These are phyloP conservation scores for Ctenopoma multispine DNA, from an alignment of 2,797 vertebrate genomes.

Conservation along the genomic window DNA sequence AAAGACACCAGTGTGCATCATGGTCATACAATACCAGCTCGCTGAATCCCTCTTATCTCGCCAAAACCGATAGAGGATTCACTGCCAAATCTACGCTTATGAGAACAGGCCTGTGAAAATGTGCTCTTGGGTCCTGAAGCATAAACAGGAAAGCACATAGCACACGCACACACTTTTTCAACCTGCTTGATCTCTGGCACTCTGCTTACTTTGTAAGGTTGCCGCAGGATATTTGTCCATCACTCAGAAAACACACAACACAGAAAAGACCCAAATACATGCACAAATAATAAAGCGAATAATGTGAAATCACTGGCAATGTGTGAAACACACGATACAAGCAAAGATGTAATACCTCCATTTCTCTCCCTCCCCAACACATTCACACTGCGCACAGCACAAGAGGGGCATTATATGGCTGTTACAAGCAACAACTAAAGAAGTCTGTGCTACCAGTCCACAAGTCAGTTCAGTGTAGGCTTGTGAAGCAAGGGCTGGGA, in stretches of 20 bases:
- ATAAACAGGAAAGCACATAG: constrained; percentile 11
- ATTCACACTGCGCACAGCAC: constrained; percentile 34
- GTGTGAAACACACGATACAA: neutral
- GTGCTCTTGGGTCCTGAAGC: constrained; percentile 35
- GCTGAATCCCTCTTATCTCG: constrained; percentile 39
- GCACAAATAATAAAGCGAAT: neutral
- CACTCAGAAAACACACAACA: neutral
- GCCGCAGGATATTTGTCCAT: constrained; percentile 32
- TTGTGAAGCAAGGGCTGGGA: constrained; percentile 17
- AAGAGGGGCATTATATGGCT: constrained; percentile 52
- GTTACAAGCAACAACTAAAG: constrained; percentile 41
- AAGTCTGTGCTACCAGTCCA: constrained; percentile 35
- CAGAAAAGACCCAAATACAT: constrained; percentile 8
- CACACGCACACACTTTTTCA: constrained; percentile 15
- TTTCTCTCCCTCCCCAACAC: neutral
- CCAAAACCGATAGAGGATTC: constrained; percentile 55
- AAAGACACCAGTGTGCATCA: constrained; percentile 25
- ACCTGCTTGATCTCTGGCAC: constrained; percentile 6
- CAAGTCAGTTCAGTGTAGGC: constrained; percentile 39
- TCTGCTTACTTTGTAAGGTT: constrained; percentile 27
- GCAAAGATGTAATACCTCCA: constrained; percentile 6
- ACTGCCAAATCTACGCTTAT: constrained; percentile 49
- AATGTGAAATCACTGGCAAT: neutral
- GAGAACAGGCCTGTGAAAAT: constrained; percentile 40
- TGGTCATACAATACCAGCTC: constrained; percentile 24